Conservation (phyloP, 2,797 vertebrate genomes). For the Zalophus californianus region DNA sequence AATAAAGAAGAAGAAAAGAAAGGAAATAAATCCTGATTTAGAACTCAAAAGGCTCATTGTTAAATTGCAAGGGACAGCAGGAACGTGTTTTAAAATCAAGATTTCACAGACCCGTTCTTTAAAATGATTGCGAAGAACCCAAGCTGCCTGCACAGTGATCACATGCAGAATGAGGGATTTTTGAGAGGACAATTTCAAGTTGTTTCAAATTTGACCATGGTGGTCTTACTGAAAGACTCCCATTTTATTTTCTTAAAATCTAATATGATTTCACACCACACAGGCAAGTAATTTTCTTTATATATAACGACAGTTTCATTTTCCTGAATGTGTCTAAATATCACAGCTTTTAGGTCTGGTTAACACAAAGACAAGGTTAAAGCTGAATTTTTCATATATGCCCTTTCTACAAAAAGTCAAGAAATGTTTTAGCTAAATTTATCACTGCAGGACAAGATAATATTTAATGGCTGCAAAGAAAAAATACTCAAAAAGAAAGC, state of each 20-base stretch:
- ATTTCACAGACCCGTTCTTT: conserved; percentile 19
- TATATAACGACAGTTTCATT: background rate
- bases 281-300: background rate
- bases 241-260: background rate
- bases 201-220: conserved; percentile 18
- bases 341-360: background rate
- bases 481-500: background rate
- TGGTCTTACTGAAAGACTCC: background rate
- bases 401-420: conserved; percentile 4
- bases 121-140: background rate
- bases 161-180: background rate
- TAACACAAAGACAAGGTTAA: background rate
- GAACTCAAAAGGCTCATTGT: conserved; percentile 11
- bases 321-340: background rate
- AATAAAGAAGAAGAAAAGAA: background rate
- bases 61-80: conserved; percentile 20
- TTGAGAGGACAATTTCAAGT: background rate
- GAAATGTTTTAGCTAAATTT: conserved; percentile 10
- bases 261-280: background rate
- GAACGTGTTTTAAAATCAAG: conserved; percentile 11
- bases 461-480: conserved; percentile 2
- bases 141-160: background rate
- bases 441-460: background rate
- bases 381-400: background rate
- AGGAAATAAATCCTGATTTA: background rate